Percentiles rank a stretch among this genome's conserved stretches.
Conservation (phyloP, 2,113 vertebrate genomes). For the Plotosus lineatus region DNA sequence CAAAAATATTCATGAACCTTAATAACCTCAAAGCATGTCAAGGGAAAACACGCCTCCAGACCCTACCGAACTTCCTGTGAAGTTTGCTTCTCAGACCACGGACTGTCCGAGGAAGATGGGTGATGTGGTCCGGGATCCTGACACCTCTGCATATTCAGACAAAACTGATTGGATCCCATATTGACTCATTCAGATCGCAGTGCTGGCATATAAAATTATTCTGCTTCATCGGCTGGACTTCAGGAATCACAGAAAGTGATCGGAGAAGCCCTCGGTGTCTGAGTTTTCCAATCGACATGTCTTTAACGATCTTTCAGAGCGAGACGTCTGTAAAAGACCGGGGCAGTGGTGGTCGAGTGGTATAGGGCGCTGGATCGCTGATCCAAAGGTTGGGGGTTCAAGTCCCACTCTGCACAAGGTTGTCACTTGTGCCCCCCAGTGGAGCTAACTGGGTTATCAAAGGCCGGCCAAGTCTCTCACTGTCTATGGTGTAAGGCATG, state of each 20-base stretch:
- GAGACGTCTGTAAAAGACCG: too few relatives aligned
- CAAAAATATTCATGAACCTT: conserved; percentile 70
- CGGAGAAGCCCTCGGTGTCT: too few relatives aligned
- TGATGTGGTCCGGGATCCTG: neutral
- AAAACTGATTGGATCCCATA: neutral
- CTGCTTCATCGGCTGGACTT: neutral
- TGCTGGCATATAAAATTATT: neutral
- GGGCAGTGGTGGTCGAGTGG: too few relatives aligned
- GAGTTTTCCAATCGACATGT: neutral
- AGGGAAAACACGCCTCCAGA: neutral
- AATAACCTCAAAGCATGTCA: neutral
- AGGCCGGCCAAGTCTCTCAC: too few relatives aligned
- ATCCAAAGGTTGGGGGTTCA: too few relatives aligned
- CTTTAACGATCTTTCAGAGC: neutral
- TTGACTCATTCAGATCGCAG: neutral
- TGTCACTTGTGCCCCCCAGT: too few relatives aligned
- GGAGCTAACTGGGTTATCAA: too few relatives aligned
- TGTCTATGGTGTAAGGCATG: too few relatives aligned
- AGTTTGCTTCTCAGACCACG: too few relatives aligned
- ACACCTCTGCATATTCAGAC: neutral
- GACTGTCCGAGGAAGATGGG: neutral
- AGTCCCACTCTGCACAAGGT: too few relatives aligned
- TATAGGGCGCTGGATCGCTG: too few relatives aligned
- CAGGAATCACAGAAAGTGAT: neutral
- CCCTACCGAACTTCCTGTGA: neutral